These are phyloP conservation scores for Palythoa caribaeorum DNA, from an alignment of 92 coral and sea anemone species.

Conservation along the genomic window DNA sequence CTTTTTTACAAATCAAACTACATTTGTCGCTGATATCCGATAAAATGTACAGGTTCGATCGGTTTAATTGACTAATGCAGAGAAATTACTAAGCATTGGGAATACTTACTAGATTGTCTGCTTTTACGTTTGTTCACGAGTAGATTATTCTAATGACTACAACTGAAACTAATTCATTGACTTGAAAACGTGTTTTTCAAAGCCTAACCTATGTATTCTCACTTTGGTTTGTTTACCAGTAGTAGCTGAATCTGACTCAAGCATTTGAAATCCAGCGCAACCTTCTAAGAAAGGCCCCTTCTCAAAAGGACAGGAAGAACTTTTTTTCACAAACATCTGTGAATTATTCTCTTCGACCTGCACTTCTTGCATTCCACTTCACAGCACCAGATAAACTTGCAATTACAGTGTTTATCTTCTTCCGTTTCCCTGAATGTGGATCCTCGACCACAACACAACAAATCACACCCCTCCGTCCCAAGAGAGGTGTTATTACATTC, in stretches of 20 bases:
- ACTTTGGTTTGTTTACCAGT: background rate
- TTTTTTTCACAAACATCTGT: constrained; percentile 68
- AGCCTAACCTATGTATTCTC: background rate
- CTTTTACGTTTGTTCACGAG: background rate
- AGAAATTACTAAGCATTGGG: too few species aligned
- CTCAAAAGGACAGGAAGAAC: background rate
- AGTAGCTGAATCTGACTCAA: background rate
- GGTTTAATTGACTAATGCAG: too few species aligned
- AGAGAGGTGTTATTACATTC: constrained; percentile 90
- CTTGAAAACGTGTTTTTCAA: background rate
- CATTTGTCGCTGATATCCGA: too few species aligned
- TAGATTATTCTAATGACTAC: background rate
- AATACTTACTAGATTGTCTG: background rate
- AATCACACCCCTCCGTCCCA: constrained; percentile 94
- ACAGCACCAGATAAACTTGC: constrained; percentile 93
- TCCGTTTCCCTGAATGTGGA: constrained; percentile 78
- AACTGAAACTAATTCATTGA: background rate
- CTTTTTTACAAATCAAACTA: too few species aligned
- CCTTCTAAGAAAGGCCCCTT: background rate
- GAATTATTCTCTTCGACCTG: constrained; percentile 69
- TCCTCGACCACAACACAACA: constrained; percentile 95
- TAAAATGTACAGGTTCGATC: too few species aligned
- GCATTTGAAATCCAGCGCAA: background rate
- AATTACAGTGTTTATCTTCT: constrained; percentile 77
- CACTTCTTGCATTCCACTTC: constrained; percentile 92